Base-by-base conservation (phyloP, 2,888 invertebrate genomes). In the Nomada fucata region DNA sequence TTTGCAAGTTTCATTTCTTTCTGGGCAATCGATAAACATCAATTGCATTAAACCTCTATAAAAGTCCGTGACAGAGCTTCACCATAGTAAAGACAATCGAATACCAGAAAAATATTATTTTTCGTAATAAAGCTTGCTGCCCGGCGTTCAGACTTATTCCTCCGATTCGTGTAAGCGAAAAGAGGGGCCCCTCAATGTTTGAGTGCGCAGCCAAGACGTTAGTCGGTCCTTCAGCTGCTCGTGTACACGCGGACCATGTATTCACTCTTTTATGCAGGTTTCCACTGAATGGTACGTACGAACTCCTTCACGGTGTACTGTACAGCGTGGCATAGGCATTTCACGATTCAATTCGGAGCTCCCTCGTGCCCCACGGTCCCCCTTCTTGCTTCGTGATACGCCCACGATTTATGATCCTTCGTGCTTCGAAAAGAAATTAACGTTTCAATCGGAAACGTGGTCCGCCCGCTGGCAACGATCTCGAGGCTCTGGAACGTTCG, bases 291-390 rank as follows among this genome's bases (percentile, higher is more conserved):
- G 77, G 57, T 15, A 64, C 79, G 42, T 69, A 55, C 50, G 59
- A 53, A 68, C 53, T 53, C 63, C 29, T 36, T 47, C 29, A 29
- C 57, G 64, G n/a, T 42, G 52, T 68, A 70, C 59, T 76, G 78
- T 69, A n/a, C n/a, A 76, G 63, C 77, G 69, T 44, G 64, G 65
- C 60, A 50, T 64, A 61, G 23, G n/a, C 67, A 75, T 75, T 68
- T 60, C 78, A 64, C 78, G 78, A 72, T 85, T 85, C 71, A 85
- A 76, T 73, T 69, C 71, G 52, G 72, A 52, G 68, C 61, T 15
- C 13, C 61, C 23, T 55, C 23, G 57, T 60, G 47, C 47, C 29
- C 53, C 61, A 68, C 65, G 57, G 61, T 36, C 29, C 61, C 61
- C 15, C 47, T 57, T 63, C 42, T 70, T 77, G 65, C 36, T 50